Conservation (phyloP, 2,113 vertebrate genomes). For the Tretioscincus oriximinensis region DNA sequence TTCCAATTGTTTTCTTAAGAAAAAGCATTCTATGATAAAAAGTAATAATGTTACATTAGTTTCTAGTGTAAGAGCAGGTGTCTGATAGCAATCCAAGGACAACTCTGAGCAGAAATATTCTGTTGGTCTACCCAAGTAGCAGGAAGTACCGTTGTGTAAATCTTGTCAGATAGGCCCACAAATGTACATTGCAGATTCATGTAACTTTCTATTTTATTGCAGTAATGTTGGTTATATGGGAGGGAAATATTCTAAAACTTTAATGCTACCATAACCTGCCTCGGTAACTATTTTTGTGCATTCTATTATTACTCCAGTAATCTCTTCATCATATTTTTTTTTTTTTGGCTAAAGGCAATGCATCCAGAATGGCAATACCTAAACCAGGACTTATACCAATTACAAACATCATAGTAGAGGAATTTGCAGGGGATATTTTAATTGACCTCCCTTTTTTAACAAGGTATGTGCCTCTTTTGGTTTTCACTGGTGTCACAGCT, state of each 20-base stretch:
- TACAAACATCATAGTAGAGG: conserved; percentile 51
- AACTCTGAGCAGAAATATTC: too few relatives aligned
- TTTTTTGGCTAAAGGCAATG: conserved; percentile 26
- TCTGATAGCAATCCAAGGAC: not conserved
- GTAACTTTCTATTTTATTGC: not conserved
- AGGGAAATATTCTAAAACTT: not conserved
- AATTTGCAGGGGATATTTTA: conserved; percentile 61
- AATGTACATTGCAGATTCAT: not conserved
- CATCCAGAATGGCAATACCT: conserved; percentile 32
- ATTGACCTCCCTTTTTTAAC: conserved; percentile 59
- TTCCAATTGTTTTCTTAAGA: not conserved
- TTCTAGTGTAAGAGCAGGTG: not conserved
- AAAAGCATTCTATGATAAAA: not conserved
- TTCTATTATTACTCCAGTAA: not conserved
- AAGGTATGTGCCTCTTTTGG: conserved; percentile 43
- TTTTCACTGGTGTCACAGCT: not conserved
- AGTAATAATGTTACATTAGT: not conserved
- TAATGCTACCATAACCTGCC: not conserved
- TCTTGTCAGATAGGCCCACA: too few relatives aligned
- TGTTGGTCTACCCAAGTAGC: too few relatives aligned
- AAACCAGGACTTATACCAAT: conserved; percentile 61
- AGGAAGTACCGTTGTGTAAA: too few relatives aligned
- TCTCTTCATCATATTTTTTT: not conserved
- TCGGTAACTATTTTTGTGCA: not conserved
- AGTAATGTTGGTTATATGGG: not conserved